These are phyloP conservation scores for Laupala kohalensis DNA, from an alignment of 1,140 invertebrate genomes.

Conservation along the genomic window DNA sequence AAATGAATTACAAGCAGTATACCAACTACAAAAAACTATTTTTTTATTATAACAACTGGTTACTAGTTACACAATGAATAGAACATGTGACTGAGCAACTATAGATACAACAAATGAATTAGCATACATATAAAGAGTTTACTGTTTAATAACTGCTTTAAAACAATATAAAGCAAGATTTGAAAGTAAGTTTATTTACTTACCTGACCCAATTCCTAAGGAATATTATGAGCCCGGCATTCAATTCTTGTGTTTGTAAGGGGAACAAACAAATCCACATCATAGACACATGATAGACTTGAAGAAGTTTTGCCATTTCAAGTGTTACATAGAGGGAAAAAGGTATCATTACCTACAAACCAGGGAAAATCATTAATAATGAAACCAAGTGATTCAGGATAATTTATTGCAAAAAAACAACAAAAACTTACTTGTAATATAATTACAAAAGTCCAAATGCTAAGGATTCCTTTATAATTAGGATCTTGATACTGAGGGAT, in stretches of 20 bases:
- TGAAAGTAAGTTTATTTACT: conserved; percentile 1
- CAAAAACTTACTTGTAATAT: conserved; percentile 64
- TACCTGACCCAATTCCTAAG: conserved; percentile 83
- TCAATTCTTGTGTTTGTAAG: conserved; percentile 75
- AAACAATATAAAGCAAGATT: too few relatives aligned
- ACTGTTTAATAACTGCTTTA: too few relatives aligned
- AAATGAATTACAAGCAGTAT: too few relatives aligned
- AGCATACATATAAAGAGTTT: too few relatives aligned
- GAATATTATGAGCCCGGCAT: conserved; percentile 89
- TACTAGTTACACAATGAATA: too few relatives aligned
- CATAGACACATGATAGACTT: conserved; percentile 92
- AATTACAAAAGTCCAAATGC: conserved; percentile 92
- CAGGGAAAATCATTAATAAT: conserved; percentile 6
- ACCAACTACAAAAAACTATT: too few relatives aligned
- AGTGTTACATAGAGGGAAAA: conserved; percentile 92
- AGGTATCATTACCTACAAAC: conserved; percentile 82
- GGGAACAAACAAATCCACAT: conserved; percentile 72
- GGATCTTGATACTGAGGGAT: conserved; percentile 39
- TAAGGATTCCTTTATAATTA: conserved; percentile 68
- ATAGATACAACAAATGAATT: too few relatives aligned
- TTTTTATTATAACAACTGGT: too few relatives aligned
- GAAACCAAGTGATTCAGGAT: conserved; percentile 26
- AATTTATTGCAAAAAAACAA: conserved; percentile 86
- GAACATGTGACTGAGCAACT: too few relatives aligned
- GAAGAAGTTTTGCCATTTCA: conserved; percentile 91